Base-by-base conservation (phyloP, 2,888 invertebrate species). In the Aphodius granarius region DNA sequence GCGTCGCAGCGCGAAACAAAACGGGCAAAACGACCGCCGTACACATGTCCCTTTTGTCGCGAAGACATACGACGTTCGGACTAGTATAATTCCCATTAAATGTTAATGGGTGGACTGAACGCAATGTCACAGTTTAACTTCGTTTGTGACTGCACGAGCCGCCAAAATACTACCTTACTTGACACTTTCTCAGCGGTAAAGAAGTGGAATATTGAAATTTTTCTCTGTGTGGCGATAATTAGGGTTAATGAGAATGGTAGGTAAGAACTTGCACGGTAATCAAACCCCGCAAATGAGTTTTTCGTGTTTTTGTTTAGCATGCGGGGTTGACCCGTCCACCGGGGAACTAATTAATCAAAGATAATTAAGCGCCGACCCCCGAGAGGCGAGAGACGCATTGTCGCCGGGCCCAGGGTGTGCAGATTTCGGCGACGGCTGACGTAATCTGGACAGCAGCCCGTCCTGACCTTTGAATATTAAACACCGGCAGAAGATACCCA, bases 31-130 rank as follows among this genome's bases (percentile, higher is more conserved):
- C 85, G 84, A 83, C 68, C 20, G 82, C 82, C 83, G 81, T 85
- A 86, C 86, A 86, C 83, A 84, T 86, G 86, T 86, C 85, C 83
- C 84, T 83, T 86, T 86, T 86, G 86, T 86, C 80, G 78, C 81
- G 83, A 80, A 86, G 82, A 85, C 68, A 68, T 85, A 85, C 83
- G 83, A 82, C 82, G 80, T 80, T 76, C 77, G 80, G 78, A 79
- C 81, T 79, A 81, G 81, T 83, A 86, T 86, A 86, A 86, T 84
- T 86, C 85, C 84, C 86, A 86, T 86, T 86, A 86, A 86, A 86
- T 86, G 86, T 86, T 86, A 86, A 86, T 86, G 85, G 68, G 84
- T 85, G 84, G n/a, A 43, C 86, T n/a, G 68, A 82, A 84, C 82
- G 84, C 85, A 85, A 85, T 86, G 85, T 85, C 84, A 84, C 85